Evolutionary conservation across 2,113 vertebrate species (phyloP), one percentile per base, ranked within the genome.

Genomic region (Pionites leucogaster): DNA sequence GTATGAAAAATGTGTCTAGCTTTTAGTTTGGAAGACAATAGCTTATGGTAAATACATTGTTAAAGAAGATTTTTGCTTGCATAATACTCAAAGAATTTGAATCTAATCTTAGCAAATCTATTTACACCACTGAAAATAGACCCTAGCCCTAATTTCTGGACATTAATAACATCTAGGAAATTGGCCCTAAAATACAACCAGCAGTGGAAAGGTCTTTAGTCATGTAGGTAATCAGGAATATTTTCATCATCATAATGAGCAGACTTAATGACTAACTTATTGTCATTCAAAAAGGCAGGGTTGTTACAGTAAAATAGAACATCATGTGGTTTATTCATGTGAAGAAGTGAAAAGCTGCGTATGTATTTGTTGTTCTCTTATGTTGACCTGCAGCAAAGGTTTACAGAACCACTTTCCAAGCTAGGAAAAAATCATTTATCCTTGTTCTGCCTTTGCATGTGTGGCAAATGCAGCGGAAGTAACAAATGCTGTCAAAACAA

Each of bases 1-100:
- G 14, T 23, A 72, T 85, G 92, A 95, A 90, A 96, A 85, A 92
- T 86, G 29, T 13, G 39, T 94, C 94, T 95, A 62, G 75, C 53
- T 88, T 90, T 85, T 62, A 44, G 59, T 88, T 90, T 77, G 53
- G 67, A 93, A 87, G 52, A 47, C 17, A 89, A 50, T 13, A 76
- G 39, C 5, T 87, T 85, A 50, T 35, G 20, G 31, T 67, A 85
- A 93, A 87, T 60, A 39, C 8, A 41, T 37, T 89, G 42, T 71
- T 84, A 53, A 78, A 81, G 37, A 82, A 81, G 9, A 3, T 1
- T 22, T 96, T 82, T 55, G 14, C 31, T 79, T 82, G 57, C 47
- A 27, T 67, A 42, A 39, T 39, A 55, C 11, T 42, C 37, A 23
- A 50, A 88, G 33, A 78, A 74, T 67, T 53, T 49, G 11, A 84